Evolutionary conservation across 2,113 vertebrate genomes (phyloP), one percentile per base, ranked within the genome.

Genomic region (Noctilio leporinus): DNA sequence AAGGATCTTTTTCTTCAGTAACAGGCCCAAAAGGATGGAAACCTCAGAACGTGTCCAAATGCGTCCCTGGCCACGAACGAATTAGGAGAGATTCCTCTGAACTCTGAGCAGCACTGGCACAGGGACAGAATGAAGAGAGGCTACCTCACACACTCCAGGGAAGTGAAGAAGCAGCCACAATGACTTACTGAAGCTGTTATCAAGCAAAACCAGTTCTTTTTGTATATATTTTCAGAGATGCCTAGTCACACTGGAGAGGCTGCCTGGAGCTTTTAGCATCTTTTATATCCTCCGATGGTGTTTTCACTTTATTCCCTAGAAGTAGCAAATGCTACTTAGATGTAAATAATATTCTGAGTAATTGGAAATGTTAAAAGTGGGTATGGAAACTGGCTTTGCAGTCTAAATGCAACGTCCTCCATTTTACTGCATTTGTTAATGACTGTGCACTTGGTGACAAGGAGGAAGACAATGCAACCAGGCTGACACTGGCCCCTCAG

Each of bases 361-460:
- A 64, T 11, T 70, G 7, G 33, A 53, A 92, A 57, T 75, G 33
- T 35, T 82, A 26, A 86, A 84, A 55, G n/a, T 47, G 38, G 38
- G 78, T 75, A 16, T 45, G n/a, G 12, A 88, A 96, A 94, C 93
- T 51, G 75, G 28, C 82, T 94, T 93, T 96, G 85, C 49, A 33
- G 1, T 67, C 55, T 67, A 53, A 91, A 57, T 35, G 24, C 7
- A 83, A 80, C 67, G 26, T 0, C 70, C 67, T 96, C 89, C 81
- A 86, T 86, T 94, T 64, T 92, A 24, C 26, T 83, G 7, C 51
- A 20, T 96, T 86, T 94, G 87, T 85, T 96, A 97, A 95, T 67
- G 93, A 70, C 19, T 67, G 20, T 45, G 28, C 59, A 85, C 93
- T 92, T 96, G 24, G 28, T 86, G 94, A 4, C 22, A 85, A 96